Percentiles rank a stretch among this genome's conserved stretches.
These are phyloP conservation scores for Noctua comes DNA, from an alignment of 2,888 invertebrate species.

Conservation along the genomic window DNA sequence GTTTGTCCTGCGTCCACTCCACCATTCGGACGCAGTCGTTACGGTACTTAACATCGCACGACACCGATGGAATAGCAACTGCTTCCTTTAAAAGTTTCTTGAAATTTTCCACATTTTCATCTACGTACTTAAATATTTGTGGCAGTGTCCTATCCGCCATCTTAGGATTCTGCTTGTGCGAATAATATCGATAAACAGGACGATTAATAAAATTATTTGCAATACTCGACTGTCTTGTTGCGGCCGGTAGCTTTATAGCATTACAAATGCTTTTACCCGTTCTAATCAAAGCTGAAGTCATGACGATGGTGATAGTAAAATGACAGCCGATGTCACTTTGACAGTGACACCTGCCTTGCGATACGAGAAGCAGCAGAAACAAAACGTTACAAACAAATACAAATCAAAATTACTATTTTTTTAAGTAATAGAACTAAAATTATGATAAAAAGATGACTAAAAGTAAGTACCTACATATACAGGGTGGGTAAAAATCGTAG, in stretches of 20 bases:
- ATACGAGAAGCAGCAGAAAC: background rate
- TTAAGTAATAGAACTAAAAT: no score
- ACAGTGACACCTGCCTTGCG: slow-evolving; percentile 50
- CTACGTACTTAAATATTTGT: slow-evolving; percentile 93
- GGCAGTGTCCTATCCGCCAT: slow-evolving; percentile 85
- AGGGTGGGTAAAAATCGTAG: no score
- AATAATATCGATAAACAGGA: slow-evolving; percentile 68
- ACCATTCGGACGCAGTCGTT: slow-evolving; percentile 96
- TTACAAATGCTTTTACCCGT: slow-evolving; percentile 73
- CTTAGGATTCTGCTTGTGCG: slow-evolving; percentile 73
- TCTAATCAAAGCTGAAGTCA: slow-evolving; percentile 70
- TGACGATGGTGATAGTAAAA: slow-evolving; percentile 52
- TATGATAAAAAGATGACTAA: no score
- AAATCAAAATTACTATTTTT: no score
- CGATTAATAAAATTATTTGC: slow-evolving; percentile 64
- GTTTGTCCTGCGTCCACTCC: slow-evolving; percentile 93
- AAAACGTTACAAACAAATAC: slow-evolving; percentile 2
- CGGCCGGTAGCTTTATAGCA: slow-evolving; percentile 73
- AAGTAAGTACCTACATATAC: no score
- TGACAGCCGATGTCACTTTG: slow-evolving; percentile 61
- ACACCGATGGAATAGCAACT: slow-evolving; percentile 98
- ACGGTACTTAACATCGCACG: slow-evolving; percentile 96
- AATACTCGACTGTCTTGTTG: slow-evolving; percentile 65
- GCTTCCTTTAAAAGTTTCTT: slow-evolving; percentile 95
- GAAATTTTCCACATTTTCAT: slow-evolving; percentile 93